phyloP scores from a whole-genome alignment of 2,888 invertebrate species.

The Synanthedon vespiformis region DNA sequence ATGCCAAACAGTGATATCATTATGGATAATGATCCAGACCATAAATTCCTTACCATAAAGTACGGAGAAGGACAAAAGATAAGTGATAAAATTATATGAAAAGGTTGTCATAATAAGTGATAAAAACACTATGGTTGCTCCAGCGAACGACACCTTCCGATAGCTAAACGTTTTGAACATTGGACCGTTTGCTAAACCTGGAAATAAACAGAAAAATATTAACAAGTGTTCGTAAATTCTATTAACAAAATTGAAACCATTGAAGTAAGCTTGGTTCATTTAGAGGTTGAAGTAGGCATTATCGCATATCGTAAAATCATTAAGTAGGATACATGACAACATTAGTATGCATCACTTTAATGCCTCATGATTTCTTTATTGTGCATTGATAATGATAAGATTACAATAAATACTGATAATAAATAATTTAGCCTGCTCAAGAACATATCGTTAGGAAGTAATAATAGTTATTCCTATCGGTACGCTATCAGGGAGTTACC shows the following conservation, averaged over 20 bases:
- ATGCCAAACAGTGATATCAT: background rate
- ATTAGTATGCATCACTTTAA: too few relatives aligned
- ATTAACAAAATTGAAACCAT: too few relatives aligned
- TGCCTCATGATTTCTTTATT: too few relatives aligned
- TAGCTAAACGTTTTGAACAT: conserved; percentile 76
- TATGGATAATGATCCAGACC: background rate
- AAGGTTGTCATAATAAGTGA: conserved; percentile 73
- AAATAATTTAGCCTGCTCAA: too few relatives aligned
- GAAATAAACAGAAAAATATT: conserved; percentile 18
- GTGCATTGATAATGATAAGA: too few relatives aligned
- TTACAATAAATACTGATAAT: too few relatives aligned
- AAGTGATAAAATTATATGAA: conserved; percentile 73
- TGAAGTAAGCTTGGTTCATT: background rate
- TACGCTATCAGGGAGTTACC: conserved; percentile 59
- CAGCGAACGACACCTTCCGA: conserved; percentile 75
- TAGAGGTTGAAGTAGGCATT: too few relatives aligned
- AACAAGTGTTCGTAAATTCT: background rate
- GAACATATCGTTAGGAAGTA: too few relatives aligned
- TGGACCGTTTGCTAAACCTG: conserved; percentile 79
- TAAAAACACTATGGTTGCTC: conserved; percentile 70
- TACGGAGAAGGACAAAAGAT: conserved; percentile 74
- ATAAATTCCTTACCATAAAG: conserved; percentile 72
- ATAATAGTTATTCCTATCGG: conserved; percentile 5
- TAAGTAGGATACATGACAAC: too few relatives aligned
- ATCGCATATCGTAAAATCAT: too few relatives aligned